Evolutionary conservation across 1,140 invertebrate species (phyloP).

Genomic region (Drosophila ananassae): DNA sequence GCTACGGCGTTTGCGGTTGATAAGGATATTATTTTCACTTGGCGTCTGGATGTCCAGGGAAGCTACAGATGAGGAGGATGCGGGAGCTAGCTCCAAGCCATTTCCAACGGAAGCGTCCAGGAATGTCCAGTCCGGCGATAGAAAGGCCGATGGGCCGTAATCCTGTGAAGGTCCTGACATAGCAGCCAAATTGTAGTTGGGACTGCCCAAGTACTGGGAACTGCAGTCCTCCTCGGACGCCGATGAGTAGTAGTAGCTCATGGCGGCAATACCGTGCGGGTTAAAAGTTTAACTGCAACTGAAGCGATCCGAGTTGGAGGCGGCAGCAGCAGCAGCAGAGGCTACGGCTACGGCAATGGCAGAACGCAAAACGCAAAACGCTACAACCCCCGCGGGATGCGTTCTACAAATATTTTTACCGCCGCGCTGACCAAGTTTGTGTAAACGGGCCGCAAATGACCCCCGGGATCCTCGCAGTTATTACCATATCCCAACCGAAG

Average conservation of each 20-base stretch:
- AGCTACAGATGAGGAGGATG: background rate
- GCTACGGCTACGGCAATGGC: constrained; percentile 6
- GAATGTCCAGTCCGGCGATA: constrained; percentile 65
- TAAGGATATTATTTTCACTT: background rate
- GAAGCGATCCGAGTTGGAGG: constrained; percentile 19
- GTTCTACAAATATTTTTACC: constrained; percentile 74
- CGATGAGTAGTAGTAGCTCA: constrained; percentile 75
- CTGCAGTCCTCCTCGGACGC: constrained; percentile 67
- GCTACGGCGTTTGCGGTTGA: background rate
- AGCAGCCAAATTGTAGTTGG: constrained; percentile 58
- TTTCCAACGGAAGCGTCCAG: constrained; percentile 25
- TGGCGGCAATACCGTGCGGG: constrained; percentile 44
- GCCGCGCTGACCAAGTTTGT: constrained; percentile 72
- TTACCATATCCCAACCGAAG: constrained; percentile 69
- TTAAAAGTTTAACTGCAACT: constrained; percentile 66
- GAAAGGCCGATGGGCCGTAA: constrained; percentile 37
- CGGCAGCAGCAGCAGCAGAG: constrained; percentile 6
- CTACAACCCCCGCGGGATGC: constrained; percentile 38
- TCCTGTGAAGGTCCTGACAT: constrained; percentile 23
- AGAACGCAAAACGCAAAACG: background rate
- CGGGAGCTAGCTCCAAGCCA: constrained; percentile 4
- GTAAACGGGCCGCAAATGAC: constrained; percentile 69
- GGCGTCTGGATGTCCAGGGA: background rate
- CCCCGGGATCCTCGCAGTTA: constrained; percentile 67
- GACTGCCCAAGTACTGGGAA: constrained; percentile 68